Conservation (phyloP, 1,140 invertebrate species). For the Macrotrachela quadricornifera region DNA sequence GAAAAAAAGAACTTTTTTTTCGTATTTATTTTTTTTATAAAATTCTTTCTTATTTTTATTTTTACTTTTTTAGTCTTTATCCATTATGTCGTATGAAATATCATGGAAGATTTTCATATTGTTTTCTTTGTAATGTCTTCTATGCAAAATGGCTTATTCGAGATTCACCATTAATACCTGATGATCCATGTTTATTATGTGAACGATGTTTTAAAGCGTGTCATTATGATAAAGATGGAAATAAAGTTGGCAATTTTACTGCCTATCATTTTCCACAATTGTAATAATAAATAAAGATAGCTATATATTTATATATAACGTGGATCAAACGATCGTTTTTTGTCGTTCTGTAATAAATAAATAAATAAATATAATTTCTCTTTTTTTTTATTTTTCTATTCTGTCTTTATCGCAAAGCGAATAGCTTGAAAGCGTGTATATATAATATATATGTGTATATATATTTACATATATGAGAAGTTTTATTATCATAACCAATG, state of each 20-base stretch:
- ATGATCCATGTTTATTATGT: constrained; percentile 8
- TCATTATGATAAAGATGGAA: background rate
- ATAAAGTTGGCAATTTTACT: constrained; percentile 2
- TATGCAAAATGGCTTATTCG: constrained; percentile 7
- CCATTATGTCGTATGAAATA: constrained; percentile 1
- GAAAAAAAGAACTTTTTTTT: no score
- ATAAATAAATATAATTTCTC: no score
- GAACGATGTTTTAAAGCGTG: constrained; percentile 2
- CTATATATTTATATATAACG: background rate
- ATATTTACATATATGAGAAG: no score
- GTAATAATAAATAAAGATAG: background rate
- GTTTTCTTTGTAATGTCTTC: constrained; percentile 5
- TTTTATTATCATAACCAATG: no score
- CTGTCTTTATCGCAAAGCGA: no score
- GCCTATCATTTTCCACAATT: constrained; percentile 2
- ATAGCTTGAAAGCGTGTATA: no score
- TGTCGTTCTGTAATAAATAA: no score
- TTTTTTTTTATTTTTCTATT: no score
- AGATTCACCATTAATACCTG: background rate
- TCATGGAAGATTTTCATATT: constrained; percentile 4
- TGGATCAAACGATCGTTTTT: no score
- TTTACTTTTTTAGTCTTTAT: background rate
- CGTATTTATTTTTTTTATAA: no score
- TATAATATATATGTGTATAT: no score
- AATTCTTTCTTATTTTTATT: no score